Base-by-base conservation (phyloP, 2,797 vertebrate species). In the Champsocephalus esox region DNA sequence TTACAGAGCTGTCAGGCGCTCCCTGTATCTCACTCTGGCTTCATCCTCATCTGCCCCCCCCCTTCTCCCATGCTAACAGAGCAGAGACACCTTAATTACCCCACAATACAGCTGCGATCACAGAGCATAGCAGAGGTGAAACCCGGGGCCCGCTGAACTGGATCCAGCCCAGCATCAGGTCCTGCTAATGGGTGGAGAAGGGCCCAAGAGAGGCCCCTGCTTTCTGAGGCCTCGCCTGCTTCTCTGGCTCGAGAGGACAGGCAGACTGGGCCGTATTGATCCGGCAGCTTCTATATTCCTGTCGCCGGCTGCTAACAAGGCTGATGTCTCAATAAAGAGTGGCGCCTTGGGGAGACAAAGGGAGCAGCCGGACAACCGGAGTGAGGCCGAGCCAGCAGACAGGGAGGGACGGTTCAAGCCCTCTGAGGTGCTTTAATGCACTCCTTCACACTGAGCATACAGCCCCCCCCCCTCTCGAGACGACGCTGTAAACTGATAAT, bases 261-360 rank as follows among this genome's bases (percentile, higher is more conserved):
- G 80, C 70, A 73, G 79, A 62, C 70, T 43, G 48, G 6, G 24
- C 41, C 44, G 58, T 86, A 91, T 91, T 87, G 92, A 92, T 92
- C 85, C 62, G 72, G 63, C 69, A 57, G 73, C 80, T 81, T 68
- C 80, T 62, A 79, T 83, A 82, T 87, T 87, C 83, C 76, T 59
- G 85, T 75, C 44, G 84, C 89, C 89, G 88, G 85, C 79, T 50
- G 81, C 89, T 92, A 92, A 91, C 91, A 91, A 92, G 89, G 84
- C 86, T 88, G 89, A 92, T 91, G 89, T 92, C 87, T 90, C 82
- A 85, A 86, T 90, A 84, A 88, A 87, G 86, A 84, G 61, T 2
- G 0, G 24, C 8, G 77, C 70, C 83, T 69, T 55, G 54, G 74
- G 70, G 80, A 58, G 77, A 44, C 51, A 69, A 17, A 32, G n/a